A percentile compares a stretch with the other conserved stretches of the same genome.
These are phyloP conservation scores for Engystomops pustulosus DNA, from an alignment of 2,113 vertebrate species.

Conservation along the genomic window DNA sequence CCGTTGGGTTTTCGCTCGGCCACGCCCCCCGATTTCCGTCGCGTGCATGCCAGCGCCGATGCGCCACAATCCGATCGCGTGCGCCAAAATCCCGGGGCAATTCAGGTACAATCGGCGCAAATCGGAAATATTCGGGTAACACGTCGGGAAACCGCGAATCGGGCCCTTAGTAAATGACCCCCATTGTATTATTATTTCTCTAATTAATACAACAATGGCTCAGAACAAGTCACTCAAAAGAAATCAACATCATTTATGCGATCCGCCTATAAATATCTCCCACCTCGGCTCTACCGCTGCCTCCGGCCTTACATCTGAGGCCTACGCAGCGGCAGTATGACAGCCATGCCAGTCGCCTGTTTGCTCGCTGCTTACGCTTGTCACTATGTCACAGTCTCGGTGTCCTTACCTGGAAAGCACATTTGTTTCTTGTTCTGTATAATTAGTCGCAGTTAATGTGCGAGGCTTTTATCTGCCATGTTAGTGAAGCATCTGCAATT, in stretches of 20 bases:
- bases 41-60: too few relatives aligned
- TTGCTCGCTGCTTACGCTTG: not conserved
- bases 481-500: slow-evolving; percentile 57
- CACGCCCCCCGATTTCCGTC: too few relatives aligned
- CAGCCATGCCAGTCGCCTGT: not conserved
- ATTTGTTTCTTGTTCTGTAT: slow-evolving; percentile 19
- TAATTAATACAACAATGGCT: not conserved
- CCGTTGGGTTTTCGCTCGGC: too few relatives aligned
- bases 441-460: slow-evolving; percentile 50
- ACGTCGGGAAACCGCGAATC: too few relatives aligned
- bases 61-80: too few relatives aligned
- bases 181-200: too few relatives aligned
- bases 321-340: not conserved
- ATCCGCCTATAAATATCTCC: not conserved
- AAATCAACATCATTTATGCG: not conserved
- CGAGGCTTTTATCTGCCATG: slow-evolving; percentile 56
- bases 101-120: too few relatives aligned
- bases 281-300: not conserved
- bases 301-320: not conserved
- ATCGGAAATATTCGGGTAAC: too few relatives aligned
- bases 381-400: not conserved
- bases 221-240: not conserved
- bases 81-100: too few relatives aligned
- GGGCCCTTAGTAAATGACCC: too few relatives aligned
- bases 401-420: not conserved